Base-by-base conservation (phyloP, 2,888 invertebrate genomes). In the Clanis bilineata region DNA sequence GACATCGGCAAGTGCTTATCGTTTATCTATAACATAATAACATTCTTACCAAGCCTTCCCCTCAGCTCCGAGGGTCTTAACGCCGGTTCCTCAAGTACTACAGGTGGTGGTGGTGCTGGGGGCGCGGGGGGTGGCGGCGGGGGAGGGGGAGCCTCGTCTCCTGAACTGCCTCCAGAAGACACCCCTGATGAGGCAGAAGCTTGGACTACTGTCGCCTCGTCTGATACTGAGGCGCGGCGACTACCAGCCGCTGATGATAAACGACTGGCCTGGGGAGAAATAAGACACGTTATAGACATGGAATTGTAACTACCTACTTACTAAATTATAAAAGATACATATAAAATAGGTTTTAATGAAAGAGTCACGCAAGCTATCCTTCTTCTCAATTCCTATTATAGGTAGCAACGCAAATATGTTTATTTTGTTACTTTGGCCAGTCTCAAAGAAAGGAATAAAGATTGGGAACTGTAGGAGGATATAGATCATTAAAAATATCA, bases 61-160 rank as follows among this genome's bases (percentile, higher is more conserved):
- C 94, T 93, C 51, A 95, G 82, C 64, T 95, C 95, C 0, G 95
- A 79, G 15, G 73, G 73, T 66, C 93, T 92, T 10, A 95, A 76
- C 9, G 95, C 95, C 0, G 95, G 95, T 76, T 95, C 95, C 69
- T 95, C 95, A 2, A 95, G 79, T 45, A 95, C 94, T 57, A 93
- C 94, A 0, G 79, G 82, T 0, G 90, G 87, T 0, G 83, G 86
- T 0, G 90, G 86, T 0, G 88, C 88, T 3, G 91, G 92, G 0
- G 93, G 82, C 0, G 93, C 93, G 0, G 93, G 94, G 0, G 95
- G 95, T 15, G 95, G 94, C 0, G 96, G 96, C 0, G 96, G 96
- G 0, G 96, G 96, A 0, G 95, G 96, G 0, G 95, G 95, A 0
- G 95, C 90, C 64, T 90, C 91, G 61, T 90, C 91, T 69, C 76